Conservation (phyloP, 2,797 vertebrate genomes). For the Danio aesculapii region DNA sequence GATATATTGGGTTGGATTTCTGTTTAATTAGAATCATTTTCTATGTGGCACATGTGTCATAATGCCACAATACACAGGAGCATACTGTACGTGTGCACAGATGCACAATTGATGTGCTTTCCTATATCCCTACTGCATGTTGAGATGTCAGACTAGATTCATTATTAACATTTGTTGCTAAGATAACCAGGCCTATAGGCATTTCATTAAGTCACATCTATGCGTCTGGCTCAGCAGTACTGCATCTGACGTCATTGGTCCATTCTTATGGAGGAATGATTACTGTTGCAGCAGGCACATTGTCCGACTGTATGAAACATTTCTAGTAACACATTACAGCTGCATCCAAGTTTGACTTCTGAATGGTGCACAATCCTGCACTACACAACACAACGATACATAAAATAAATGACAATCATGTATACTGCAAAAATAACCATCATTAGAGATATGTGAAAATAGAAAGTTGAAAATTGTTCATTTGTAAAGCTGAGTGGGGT, state of each 20-base stretch:
- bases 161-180: not conserved
- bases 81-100: slow-evolving; percentile 5
- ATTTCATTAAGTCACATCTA: slow-evolving; percentile 7
- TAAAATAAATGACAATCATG: not conserved
- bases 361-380: not conserved
- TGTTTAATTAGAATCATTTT: slow-evolving; percentile 1
- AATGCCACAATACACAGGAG: not conserved
- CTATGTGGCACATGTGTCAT: slow-evolving; percentile 13
- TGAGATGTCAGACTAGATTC: not conserved
- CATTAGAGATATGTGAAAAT: not conserved
- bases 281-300: not conserved
- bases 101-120: slow-evolving; percentile 1
- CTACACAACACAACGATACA: not conserved
- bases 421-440: not conserved
- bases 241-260: not conserved
- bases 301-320: not conserved
- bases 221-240: not conserved
- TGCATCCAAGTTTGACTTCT: not conserved
- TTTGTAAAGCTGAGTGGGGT: no score
- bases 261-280: not conserved
- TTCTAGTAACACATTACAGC: not conserved
- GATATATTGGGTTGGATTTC: not conserved
- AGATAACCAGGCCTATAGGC: not conserved
- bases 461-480: no score
- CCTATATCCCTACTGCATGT: not conserved